phyloP scores from a whole-genome alignment of 2,113 vertebrate species.

The Turnix velox region DNA sequence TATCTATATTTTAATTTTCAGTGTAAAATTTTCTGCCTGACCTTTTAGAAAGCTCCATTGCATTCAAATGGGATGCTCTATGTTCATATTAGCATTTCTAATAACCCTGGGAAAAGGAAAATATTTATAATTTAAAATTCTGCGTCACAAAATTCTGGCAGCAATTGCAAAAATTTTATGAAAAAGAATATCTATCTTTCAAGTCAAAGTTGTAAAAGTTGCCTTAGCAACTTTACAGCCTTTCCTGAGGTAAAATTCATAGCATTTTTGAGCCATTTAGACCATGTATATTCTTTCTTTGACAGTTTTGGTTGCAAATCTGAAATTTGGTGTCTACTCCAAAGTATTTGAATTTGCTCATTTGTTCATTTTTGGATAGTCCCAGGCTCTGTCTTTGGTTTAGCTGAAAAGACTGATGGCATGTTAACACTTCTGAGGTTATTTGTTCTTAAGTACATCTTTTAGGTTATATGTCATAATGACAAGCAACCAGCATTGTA shows the following conservation, averaged over 20 bases:
- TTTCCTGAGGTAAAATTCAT: not conserved
- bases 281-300: not conserved
- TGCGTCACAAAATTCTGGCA: not conserved
- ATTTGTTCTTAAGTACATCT: constrained; percentile 70
- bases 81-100: not conserved
- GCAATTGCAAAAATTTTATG: not conserved
- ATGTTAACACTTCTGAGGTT: constrained; percentile 58
- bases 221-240: not conserved
- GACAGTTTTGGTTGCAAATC: not conserved
- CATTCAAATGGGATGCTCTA: not conserved
- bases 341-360: not conserved
- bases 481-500: constrained; percentile 59
- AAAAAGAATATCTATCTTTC: not conserved
- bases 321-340: not conserved
- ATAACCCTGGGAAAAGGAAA: constrained; percentile 20
- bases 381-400: not conserved
- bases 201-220: not conserved
- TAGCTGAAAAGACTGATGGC: constrained; percentile 57
- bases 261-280: not conserved
- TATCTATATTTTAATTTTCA: constrained; percentile 49
- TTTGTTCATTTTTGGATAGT: constrained; percentile 21
- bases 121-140: constrained; percentile 41
- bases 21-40: constrained; percentile 39
- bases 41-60: constrained; percentile 42
- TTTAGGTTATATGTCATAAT: constrained; percentile 71